Percentiles rank a stretch among this genome's conserved stretches.
Evolutionary conservation across 2,113 vertebrate genomes (phyloP).

Genomic region (Esox niger): DNA sequence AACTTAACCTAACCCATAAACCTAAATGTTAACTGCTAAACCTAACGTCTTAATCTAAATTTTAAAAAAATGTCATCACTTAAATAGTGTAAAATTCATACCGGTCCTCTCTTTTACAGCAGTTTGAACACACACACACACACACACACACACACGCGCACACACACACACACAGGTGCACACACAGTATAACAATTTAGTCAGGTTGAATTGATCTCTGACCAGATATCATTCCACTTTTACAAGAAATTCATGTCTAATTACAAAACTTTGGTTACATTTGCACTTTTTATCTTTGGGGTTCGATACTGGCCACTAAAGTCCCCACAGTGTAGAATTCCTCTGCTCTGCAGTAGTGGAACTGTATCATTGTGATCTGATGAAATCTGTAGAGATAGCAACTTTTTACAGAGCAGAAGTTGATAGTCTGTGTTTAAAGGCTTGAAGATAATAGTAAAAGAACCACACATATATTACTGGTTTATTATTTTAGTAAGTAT

Average conservation of each 20-base stretch:
- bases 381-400: not conserved
- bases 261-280: constrained; percentile 44
- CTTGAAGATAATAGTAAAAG: constrained; percentile 51
- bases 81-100: too few species aligned
- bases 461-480: constrained; percentile 48
- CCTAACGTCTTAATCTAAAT: too few species aligned
- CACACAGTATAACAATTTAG: not conserved
- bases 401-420: constrained; percentile 26
- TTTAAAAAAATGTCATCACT: too few species aligned
- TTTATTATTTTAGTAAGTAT: constrained; percentile 40
- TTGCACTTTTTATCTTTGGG: constrained; percentile 59
- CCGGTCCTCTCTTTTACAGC: too few species aligned
- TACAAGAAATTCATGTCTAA: constrained; percentile 17
- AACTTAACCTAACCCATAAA: too few species aligned
- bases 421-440: constrained; percentile 53
- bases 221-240: constrained; percentile 31
- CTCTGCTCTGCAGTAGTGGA: constrained; percentile 5
- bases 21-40: too few species aligned
- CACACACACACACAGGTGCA: too few species aligned
- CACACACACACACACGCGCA: too few species aligned
- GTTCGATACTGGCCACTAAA: constrained; percentile 16
- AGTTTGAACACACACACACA: too few species aligned
- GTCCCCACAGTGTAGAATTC: constrained; percentile 25
- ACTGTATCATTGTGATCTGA: constrained; percentile 3
- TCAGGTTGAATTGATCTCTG: constrained; percentile 50